Base-by-base conservation (phyloP, 2,797 vertebrate species). In the Podarcis siculus region DNA sequence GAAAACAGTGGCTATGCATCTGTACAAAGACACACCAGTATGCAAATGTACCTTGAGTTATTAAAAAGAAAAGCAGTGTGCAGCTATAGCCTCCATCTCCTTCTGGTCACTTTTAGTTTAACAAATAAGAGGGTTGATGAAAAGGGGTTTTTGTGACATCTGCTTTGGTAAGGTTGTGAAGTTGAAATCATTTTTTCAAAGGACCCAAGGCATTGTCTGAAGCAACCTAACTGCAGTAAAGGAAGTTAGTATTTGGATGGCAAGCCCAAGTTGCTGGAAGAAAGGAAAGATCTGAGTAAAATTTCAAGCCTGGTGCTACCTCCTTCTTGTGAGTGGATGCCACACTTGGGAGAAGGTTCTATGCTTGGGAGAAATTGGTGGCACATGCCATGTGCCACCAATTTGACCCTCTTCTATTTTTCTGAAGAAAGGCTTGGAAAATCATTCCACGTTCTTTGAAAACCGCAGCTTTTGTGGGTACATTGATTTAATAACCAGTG, bases 81-180 rank as follows among this genome's bases (percentile, higher is more conserved):
- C 88, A 72, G 88, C 76, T 78, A 67, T 67, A 90, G 67, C 35
- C 32, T 89, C 72, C 30, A 35, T 89, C 84, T 83, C 32, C 75
- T 37, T 91, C 83, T 49, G 79, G 61, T 61, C n/a, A 42, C 77
- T 90, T 76, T 64, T 23, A 88, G n/a, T 15, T 81, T 55, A 84
- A 79, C 85, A 84, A 23, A 85, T 25, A 30, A 86, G 42, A 17
- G 42, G 66, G 71, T 64, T 3, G 19, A 73, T 73, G 72, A 73
- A 73, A 35, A 19, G 35, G 32, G 6, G 0, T 23, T 37, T 79
- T 92, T 92, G 88, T 76, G 81, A 39, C 71, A 30, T 32, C 12
- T 87, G 42, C 35, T 87, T 83, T 87, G 61, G 85, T 83, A 93
- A 61, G 17, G 81, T n/a, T 21, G 1, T 83, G 42, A 6, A 55